A percentile compares a stretch with the other conserved stretches of the same genome.
These are phyloP conservation scores for Druon quercuslanigerum DNA, from an alignment of 1,140 invertebrate species.

Conservation along the genomic window DNA sequence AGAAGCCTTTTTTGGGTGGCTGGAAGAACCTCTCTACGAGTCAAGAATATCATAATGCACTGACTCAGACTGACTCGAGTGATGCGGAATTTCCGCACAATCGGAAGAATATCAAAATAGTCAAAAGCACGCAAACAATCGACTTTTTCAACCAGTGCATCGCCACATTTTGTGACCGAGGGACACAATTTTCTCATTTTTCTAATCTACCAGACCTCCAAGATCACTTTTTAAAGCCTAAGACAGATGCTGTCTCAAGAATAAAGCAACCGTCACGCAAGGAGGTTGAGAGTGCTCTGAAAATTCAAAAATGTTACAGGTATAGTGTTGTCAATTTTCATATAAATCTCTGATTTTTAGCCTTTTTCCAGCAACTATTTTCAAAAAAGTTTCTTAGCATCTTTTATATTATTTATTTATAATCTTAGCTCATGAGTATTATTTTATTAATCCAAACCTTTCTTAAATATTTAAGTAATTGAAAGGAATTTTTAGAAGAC, in stretches of 20 bases:
- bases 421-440: too few species aligned
- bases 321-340: constrained; percentile 33
- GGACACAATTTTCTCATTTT: constrained; percentile 50
- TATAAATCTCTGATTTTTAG: neutral
- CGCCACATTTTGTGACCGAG: constrained; percentile 46
- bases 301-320: constrained; percentile 70
- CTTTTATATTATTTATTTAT: too few species aligned
- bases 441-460: too few species aligned
- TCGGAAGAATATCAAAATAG: constrained; percentile 16
- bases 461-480: too few species aligned
- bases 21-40: constrained; percentile 77
- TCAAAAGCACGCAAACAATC: constrained; percentile 36
- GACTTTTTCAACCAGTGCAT: neutral
- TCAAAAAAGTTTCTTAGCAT: neutral
- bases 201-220: constrained; percentile 52
- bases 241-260: neutral
- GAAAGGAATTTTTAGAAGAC: too few species aligned
- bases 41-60: constrained; percentile 79
- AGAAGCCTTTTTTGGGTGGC: constrained; percentile 79
- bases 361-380: neutral
- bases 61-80: constrained; percentile 76
- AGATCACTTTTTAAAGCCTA: constrained; percentile 57
- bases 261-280: constrained; percentile 36
- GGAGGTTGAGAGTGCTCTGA: constrained; percentile 55
- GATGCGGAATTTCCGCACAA: constrained; percentile 30